Conservation (phyloP, 2,888 invertebrate species). For the Chamaedrilus cognettii region DNA sequence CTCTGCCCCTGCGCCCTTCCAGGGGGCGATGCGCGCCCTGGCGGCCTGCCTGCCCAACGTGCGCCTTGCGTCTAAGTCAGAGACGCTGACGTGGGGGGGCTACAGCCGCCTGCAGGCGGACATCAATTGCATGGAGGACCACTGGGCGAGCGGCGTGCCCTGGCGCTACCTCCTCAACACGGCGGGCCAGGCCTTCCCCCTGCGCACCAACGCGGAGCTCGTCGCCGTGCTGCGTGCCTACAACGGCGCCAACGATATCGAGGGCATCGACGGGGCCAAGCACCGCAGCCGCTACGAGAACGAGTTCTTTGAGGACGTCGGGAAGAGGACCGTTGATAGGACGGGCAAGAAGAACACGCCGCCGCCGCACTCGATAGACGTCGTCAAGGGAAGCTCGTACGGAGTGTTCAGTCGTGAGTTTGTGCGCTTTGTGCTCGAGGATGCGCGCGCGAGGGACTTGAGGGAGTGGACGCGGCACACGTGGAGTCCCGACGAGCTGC, state of each 20-base stretch:
- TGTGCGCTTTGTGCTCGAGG: slow-evolving; percentile 48
- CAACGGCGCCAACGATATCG: slow-evolving; percentile 57
- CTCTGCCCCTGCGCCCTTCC: slow-evolving; percentile 39
- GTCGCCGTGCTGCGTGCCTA: slow-evolving; percentile 54
- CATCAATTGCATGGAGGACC: slow-evolving; percentile 56
- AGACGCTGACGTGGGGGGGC: slow-evolving; percentile 53
- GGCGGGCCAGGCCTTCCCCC: slow-evolving; percentile 55
- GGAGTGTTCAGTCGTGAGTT: slow-evolving; percentile 54
- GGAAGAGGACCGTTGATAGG: slow-evolving; percentile 38
- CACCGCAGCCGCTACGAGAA: slow-evolving; percentile 35
- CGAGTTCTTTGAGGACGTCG: slow-evolving; percentile 35
- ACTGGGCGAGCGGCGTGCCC: slow-evolving; percentile 30
- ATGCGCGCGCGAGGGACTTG: slow-evolving; percentile 45
- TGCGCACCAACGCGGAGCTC: slow-evolving; percentile 56
- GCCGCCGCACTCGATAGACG: slow-evolving; percentile 41
- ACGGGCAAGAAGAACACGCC: slow-evolving; percentile 35
- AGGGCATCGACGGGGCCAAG: slow-evolving; percentile 48
- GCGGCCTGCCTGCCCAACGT: slow-evolving; percentile 54
- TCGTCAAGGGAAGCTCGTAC: slow-evolving; percentile 56
- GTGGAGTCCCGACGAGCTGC: slow-evolving; percentile 56
- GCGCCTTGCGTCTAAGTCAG: slow-evolving; percentile 50
- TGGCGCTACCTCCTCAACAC: slow-evolving; percentile 59
- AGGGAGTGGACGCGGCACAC: slow-evolving; percentile 52
- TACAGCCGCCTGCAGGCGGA: slow-evolving; percentile 50
- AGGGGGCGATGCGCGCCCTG: slow-evolving; percentile 38